phyloP scores from a whole-genome alignment of 1,140 invertebrate species.

The Drosophila arizonae region DNA sequence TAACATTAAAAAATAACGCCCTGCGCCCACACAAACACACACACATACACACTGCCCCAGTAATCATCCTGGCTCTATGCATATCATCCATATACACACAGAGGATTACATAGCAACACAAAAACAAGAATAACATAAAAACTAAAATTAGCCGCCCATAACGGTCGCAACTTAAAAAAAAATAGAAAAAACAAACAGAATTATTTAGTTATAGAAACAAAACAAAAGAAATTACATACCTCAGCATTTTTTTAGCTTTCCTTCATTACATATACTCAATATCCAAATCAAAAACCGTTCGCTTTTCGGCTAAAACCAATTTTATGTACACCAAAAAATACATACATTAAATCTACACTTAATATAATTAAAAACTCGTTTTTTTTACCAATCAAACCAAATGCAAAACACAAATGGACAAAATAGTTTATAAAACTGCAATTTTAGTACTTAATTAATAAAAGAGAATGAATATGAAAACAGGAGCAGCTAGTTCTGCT shows the following conservation, averaged over 20 bases:
- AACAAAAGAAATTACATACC: constrained; percentile 10
- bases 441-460: constrained; percentile 6
- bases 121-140: neutral
- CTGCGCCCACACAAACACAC: neutral
- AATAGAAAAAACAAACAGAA: neutral
- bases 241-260: constrained; percentile 17
- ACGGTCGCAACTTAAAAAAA: constrained; percentile 17
- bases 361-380: constrained; percentile 17
- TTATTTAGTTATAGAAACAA: constrained; percentile 2
- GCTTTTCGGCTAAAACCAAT: constrained; percentile 31
- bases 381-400: constrained; percentile 6
- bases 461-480: neutral
- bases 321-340: constrained; percentile 45
- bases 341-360: constrained; percentile 24
- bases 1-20: no score
- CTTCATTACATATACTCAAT: constrained; percentile 28
- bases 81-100: neutral
- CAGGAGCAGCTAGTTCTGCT: constrained; percentile 2
- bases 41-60: constrained; percentile 23
- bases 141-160: constrained; percentile 1
- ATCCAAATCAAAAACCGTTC: constrained; percentile 35
- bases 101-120: constrained; percentile 1
- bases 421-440: constrained; percentile 2
- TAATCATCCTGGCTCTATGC: constrained; percentile 33
- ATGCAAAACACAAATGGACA: constrained; percentile 5